These are phyloP conservation scores for Cephalotes varians DNA, from an alignment of 2,888 invertebrate species.

Conservation along the genomic window DNA sequence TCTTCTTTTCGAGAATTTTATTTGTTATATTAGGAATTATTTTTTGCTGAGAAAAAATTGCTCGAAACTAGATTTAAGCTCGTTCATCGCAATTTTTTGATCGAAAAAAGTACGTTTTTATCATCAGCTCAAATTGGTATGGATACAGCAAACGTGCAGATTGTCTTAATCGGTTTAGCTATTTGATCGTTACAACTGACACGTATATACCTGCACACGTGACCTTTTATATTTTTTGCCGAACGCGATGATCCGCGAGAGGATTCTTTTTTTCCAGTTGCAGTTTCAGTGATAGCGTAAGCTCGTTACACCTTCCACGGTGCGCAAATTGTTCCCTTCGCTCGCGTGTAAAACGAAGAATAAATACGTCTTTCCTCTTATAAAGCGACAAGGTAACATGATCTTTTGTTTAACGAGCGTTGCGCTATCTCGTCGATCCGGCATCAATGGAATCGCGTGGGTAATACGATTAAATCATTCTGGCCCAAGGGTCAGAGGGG, in stretches of 20 bases:
- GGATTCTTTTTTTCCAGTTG: neutral
- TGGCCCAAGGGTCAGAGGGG: neutral
- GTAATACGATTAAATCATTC: slow-evolving; percentile 35
- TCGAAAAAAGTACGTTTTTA: slow-evolving; percentile 11
- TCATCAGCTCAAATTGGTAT: slow-evolving; percentile 27
- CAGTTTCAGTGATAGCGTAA: slow-evolving; percentile 16
- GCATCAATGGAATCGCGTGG: slow-evolving; percentile 28
- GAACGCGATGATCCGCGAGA: slow-evolving; percentile 37
- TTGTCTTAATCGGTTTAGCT: slow-evolving; percentile 42
- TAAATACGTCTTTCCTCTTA: slow-evolving; percentile 8
- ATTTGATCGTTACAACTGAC: slow-evolving; percentile 33
- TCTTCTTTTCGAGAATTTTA: neutral
- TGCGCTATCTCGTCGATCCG: slow-evolving; percentile 1
- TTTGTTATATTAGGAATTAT: neutral
- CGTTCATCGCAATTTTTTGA: neutral
- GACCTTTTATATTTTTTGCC: slow-evolving; percentile 31
- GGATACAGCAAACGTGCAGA: slow-evolving; percentile 11
- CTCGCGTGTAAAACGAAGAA: neutral
- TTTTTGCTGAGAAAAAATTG: neutral
- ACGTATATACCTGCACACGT: neutral
- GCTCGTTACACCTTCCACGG: slow-evolving; percentile 15
- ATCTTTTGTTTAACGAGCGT: slow-evolving; percentile 29
- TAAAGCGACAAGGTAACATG: neutral
- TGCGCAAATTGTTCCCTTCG: slow-evolving; percentile 12
- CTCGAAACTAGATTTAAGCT: neutral